Evolutionary conservation across 2,888 invertebrate genomes (phyloP).

Genomic region (Dromius quadrimaculatus): DNA sequence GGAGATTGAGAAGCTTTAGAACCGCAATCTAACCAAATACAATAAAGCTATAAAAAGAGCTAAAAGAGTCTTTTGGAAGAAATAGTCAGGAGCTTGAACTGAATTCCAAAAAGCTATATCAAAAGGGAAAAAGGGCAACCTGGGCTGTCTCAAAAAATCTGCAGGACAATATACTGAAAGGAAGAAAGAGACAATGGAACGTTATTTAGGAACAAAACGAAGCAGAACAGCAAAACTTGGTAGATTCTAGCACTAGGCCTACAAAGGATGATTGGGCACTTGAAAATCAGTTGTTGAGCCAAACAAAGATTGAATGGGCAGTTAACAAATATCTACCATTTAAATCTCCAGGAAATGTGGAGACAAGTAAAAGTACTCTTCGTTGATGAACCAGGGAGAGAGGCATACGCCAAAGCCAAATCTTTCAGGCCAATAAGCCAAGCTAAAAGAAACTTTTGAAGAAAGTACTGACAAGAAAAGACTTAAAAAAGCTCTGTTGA

Average conservation of each 20-base stretch:
- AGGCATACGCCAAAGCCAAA: too few species aligned
- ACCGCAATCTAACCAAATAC: not conserved
- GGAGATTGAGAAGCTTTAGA: not conserved
- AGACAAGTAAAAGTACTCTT: too few species aligned
- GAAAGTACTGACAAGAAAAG: too few species aligned
- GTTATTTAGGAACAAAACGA: too few species aligned
- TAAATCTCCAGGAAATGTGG: constrained; percentile 1
- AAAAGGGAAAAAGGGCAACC: not conserved
- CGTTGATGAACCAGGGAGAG: too few species aligned
- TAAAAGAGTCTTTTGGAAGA: not conserved
- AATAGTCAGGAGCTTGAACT: too few species aligned
- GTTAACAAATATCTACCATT: not conserved
- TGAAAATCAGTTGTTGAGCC: not conserved
- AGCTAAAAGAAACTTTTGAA: too few species aligned
- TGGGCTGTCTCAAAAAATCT: not conserved
- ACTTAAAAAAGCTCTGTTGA: too few species aligned
- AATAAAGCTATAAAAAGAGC: not conserved
- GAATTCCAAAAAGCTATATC: not conserved
- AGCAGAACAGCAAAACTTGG: too few species aligned
- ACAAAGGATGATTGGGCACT: constrained; percentile 3
- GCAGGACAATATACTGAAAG: not conserved
- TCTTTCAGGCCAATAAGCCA: too few species aligned
- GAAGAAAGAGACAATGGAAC: not conserved
- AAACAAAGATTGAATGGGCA: not conserved
- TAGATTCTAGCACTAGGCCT: not conserved